A percentile compares a stretch with the other conserved stretches of the same genome.
These are phyloP conservation scores for Sthenelais limicola DNA, from an alignment of 2,888 invertebrate genomes.

Conservation along the genomic window DNA sequence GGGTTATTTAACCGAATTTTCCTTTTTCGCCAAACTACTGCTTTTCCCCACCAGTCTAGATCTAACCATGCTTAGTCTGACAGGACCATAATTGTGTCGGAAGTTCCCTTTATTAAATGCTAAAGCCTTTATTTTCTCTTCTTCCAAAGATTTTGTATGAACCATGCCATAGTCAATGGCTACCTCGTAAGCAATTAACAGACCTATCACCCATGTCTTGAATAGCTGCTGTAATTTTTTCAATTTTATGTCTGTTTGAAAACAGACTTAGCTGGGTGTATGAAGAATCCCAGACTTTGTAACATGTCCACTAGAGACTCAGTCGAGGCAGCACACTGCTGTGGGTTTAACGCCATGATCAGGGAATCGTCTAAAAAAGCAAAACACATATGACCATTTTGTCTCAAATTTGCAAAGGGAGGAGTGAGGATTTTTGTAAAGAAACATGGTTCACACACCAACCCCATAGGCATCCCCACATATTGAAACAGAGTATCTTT, in stretches of 20 bases:
- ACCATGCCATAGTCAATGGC: neutral
- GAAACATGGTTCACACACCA: constrained; percentile 13
- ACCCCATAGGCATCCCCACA: neutral
- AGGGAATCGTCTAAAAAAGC: constrained; percentile 10
- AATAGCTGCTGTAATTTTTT: neutral
- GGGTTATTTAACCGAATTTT: neutral
- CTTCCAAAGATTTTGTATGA: constrained; percentile 4
- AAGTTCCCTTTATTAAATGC: neutral
- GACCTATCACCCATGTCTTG: neutral
- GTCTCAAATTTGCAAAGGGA: neutral
- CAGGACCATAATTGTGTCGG: neutral
- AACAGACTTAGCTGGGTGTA: constrained; percentile 1
- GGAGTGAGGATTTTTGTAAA: constrained; percentile 20
- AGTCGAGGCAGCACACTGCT: neutral
- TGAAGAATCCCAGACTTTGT: neutral
- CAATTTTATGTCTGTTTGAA: neutral
- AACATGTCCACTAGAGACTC: neutral
- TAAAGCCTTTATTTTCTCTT: neutral
- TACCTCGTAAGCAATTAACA: neutral
- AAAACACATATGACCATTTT: neutral
- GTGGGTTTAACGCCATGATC: neutral
- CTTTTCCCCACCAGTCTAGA: neutral
- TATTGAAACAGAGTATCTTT: neutral
- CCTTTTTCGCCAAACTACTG: neutral
- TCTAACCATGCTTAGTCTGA: neutral